Conservation (phyloP, 1,140 invertebrate genomes). For the Drosophila pectinifera region DNA sequence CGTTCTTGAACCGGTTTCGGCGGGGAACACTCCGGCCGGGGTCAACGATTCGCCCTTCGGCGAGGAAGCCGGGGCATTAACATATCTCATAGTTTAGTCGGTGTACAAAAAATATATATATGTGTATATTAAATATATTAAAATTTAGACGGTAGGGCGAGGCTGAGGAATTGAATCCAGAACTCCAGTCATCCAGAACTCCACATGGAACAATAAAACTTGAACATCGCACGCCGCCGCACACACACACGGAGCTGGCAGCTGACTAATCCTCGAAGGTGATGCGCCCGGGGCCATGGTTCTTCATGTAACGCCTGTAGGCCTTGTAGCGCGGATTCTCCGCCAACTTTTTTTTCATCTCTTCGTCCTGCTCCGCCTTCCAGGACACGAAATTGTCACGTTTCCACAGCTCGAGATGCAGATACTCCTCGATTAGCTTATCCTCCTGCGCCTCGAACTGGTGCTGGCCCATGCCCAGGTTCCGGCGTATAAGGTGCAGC, state of each 20-base stretch:
- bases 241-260: not conserved
- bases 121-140: conserved; percentile 25
- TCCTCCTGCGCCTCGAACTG: conserved; percentile 91
- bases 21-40: conserved; percentile 43
- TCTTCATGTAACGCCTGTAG: conserved; percentile 92
- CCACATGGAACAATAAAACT: conserved; percentile 70
- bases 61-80: conserved; percentile 9
- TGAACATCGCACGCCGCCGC: conserved; percentile 44
- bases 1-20: conserved; percentile 75
- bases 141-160: conserved; percentile 15
- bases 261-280: conserved; percentile 89
- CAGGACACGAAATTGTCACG: conserved; percentile 91
- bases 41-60: conserved; percentile 66
- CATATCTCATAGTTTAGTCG: conserved; percentile 35
- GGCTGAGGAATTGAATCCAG: conserved; percentile 1
- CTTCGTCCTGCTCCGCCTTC: conserved; percentile 93
- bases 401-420: conserved; percentile 92
- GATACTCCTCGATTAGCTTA: conserved; percentile 90
- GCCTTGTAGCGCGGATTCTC: conserved; percentile 92
- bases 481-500: conserved; percentile 92
- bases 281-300: conserved; percentile 91
- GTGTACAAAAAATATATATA: conserved; percentile 32
- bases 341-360: conserved; percentile 91
- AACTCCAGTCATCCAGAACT: conserved; percentile 25
- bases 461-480: conserved; percentile 89